Evolutionary conservation across 23 tunicate species (phyloP).

Genomic region (Styela plicata): DNA sequence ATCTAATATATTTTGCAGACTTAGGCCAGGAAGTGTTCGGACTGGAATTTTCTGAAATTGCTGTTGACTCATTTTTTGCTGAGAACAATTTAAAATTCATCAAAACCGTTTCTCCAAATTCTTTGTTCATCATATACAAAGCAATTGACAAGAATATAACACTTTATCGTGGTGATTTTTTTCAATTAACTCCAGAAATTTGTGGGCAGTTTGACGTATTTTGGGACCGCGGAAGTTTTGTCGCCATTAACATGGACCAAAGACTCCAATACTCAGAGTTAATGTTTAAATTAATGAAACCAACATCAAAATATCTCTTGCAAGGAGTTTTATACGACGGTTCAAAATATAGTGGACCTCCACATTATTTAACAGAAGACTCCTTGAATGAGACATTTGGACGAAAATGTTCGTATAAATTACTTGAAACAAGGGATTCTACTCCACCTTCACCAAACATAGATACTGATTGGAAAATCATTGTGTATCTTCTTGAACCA

Average conservation of each 20-base stretch:
- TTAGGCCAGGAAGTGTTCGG: constrained; percentile 75
- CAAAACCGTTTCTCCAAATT: not conserved
- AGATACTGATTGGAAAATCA: not conserved
- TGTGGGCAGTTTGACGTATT: constrained; percentile 64
- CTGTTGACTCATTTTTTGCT: constrained; percentile 14
- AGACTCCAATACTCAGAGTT: constrained; percentile 29
- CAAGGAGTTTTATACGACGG: constrained; percentile 19
- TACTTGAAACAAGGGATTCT: not conserved
- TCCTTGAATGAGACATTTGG: constrained; percentile 14
- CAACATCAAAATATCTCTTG: constrained; percentile 30
- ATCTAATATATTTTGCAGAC: constrained; percentile 61
- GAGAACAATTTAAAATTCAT: constrained; percentile 7
- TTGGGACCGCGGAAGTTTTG: constrained; percentile 66
- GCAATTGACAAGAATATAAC: constrained; percentile 39
- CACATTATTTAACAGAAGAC: constrained; percentile 19
- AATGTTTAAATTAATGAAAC: constrained; percentile 30
- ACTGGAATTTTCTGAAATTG: constrained; percentile 52
- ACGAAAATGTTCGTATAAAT: not conserved
- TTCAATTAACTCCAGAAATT: constrained; percentile 20
- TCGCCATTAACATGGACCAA: constrained; percentile 37
- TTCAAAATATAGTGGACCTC: constrained; percentile 43
- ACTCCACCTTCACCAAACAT: not conserved
- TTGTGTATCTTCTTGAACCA: not conserved
- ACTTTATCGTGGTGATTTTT: constrained; percentile 73
- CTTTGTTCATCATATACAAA: constrained; percentile 20